These are phyloP conservation scores for Morone chrysops DNA, from an alignment of 2,113 vertebrate species.

Conservation along the genomic window DNA sequence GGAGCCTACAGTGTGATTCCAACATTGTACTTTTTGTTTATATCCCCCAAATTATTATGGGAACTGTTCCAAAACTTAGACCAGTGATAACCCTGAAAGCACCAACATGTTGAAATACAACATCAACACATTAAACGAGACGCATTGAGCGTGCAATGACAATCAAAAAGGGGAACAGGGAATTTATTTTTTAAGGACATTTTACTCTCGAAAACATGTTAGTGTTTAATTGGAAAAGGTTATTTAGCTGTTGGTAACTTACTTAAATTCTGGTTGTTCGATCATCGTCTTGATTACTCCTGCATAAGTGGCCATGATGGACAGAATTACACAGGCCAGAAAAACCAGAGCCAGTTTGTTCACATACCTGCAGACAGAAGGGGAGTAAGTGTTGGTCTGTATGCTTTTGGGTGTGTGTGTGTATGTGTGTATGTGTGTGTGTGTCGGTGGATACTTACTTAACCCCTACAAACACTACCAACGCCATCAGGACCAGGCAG, in stretches of 20 bases:
- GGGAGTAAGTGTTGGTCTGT: neutral
- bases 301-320: constrained; percentile 94
- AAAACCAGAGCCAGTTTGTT: constrained; percentile 96
- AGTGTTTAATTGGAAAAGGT: neutral
- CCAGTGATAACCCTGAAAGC: no score
- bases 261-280: constrained; percentile 87
- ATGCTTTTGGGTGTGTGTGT: neutral
- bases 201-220: neutral
- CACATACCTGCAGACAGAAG: constrained; percentile 82
- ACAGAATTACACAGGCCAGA: constrained; percentile 94
- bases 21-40: neutral
- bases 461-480: constrained; percentile 95
- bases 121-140: neutral
- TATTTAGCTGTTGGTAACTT: constrained; percentile 68
- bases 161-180: no score
- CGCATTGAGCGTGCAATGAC: no score
- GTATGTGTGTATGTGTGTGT: neutral
- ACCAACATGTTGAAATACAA: neutral
- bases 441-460: constrained; percentile 81
- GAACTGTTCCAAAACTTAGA: neutral
- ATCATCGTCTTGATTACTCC: constrained; percentile 91
- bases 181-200: neutral
- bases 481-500: constrained; percentile 90
- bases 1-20: neutral
- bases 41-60: neutral